Base-by-base conservation (phyloP, 2,113 vertebrate genomes). In the Caretta caretta region DNA sequence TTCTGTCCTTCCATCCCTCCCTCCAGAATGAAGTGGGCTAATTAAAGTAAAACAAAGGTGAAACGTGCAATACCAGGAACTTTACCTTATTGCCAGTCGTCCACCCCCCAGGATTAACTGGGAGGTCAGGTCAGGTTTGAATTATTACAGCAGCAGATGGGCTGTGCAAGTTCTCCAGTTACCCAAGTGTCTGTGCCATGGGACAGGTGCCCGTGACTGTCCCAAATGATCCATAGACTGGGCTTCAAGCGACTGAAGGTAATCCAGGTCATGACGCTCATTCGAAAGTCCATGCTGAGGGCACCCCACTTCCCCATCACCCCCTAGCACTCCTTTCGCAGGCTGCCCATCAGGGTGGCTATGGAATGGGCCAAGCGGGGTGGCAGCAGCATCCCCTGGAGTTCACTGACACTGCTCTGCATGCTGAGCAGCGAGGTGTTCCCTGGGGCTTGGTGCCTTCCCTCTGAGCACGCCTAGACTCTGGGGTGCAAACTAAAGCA, bases 161-260 rank as follows among this genome's bases (percentile, higher is more conserved):
- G 85, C 76, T 94, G n/a, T n/a, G n/a, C n/a, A n/a, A n/a, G n/a
- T n/a, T 84, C 87, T 90, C 38, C 38, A 42, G 92, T 96, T 96
- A 91, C 92, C 93, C 96, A 96, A 96, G 88, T 0, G 0, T 84
- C 87, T 90, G 93, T n/a, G 16, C 94, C 95, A 79, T 65, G 25
- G 93, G 84, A 82, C 29, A 42, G 31, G 90, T 91, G 84, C 91
- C 80, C 93, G 94, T 42, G 92, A 92, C 80, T 57, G 84, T 24
- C 53, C 22, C 83, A 94, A 11, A 49, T 90, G 48, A 38, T 72
- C 65, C 56, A 57, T 5, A 19, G 17, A 5, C 35, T 8, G 31
- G 16, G 8, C 31, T 35, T 19, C 31, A 69, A 8, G 14, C 31
- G 1, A 6, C 62, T 19, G 31, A 6, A 8, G 35, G 62, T 35